Evolutionary conservation across 2,797 vertebrate genomes (phyloP), one percentile per base, ranked within the genome.

Genomic region (Cuculus canorus): DNA sequence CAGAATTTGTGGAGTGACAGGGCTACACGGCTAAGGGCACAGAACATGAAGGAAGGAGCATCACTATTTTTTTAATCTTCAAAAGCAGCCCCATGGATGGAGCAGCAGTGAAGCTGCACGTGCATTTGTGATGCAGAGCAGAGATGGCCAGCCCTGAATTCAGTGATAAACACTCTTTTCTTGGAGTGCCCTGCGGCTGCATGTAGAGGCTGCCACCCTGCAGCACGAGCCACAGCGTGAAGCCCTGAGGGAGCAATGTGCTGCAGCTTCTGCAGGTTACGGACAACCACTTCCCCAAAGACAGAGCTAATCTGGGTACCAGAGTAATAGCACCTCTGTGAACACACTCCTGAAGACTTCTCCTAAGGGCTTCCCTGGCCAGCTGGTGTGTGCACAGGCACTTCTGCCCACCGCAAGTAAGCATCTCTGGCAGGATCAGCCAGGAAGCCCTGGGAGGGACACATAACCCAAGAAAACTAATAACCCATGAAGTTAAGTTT

Each of bases 81-180:
- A 52, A 52, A 86, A 73, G 27, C 48, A 92, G 14, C 16, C 23
- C 18, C 39, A 10, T 23, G 12, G 70, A 54, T 0, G 2, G 45
- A 65, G 25, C 37, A 65, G 35, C 41, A 52, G 47, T 1, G 1
- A 85, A n/a, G 23, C 13, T 57, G 56, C 64, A 16, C 56, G 4
- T 8, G 17, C 45, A 35, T 39, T 52, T 27, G 11, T 11, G 37
- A 25, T 1, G 2, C 47, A 25, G 53, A 33, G 48, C 0, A 0
- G 63, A 41, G 25, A 28, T 0, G 2, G 27, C 30, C 45, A 69
- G 69, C 1, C 0, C 33, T 72, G 68, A 54, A 85, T 72, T 61
- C 75, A 54, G 32, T 9, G 32, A 28, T 54, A 19, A 73, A 47
- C 13, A 89, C 47, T 32, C 27, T 2, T 85, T 70, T 75, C 37